phyloP scores from a whole-genome alignment of 92 coral and sea anemone genomes.

The Parazoanthus atlanticus region DNA sequence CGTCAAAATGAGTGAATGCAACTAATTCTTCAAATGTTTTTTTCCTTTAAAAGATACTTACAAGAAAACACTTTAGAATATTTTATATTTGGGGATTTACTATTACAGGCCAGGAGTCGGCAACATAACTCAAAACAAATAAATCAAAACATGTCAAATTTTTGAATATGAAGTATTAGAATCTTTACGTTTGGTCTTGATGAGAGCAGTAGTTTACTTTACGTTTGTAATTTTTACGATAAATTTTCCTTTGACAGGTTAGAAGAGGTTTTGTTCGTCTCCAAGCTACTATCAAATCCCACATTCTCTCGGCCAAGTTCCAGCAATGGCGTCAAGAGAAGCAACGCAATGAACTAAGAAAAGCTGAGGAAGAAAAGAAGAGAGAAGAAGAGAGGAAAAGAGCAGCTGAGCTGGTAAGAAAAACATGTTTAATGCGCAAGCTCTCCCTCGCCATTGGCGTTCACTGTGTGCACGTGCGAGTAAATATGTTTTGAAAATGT shows the following conservation, averaged over 20 bases:
- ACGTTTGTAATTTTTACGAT: too few relatives aligned
- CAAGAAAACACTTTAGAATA: too few relatives aligned
- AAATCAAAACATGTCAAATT: too few relatives aligned
- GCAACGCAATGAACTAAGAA: slow-evolving; percentile 24
- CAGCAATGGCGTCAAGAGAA: slow-evolving; percentile 59
- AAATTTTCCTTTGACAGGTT: slow-evolving; percentile 26
- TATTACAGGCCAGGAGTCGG: too few relatives aligned
- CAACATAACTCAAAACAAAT: too few relatives aligned
- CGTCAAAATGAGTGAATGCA: background rate
- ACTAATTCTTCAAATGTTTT: background rate
- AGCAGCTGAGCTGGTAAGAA: slow-evolving; percentile 38
- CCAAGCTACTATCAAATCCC: slow-evolving; percentile 73
- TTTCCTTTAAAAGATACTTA: too few relatives aligned
- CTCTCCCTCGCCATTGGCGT: background rate
- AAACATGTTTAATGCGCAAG: background rate
- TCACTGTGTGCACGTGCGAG: background rate
- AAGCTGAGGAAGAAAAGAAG: slow-evolving; percentile 39
- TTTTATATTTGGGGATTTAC: too few relatives aligned
- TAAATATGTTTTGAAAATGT: background rate
- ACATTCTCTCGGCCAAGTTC: slow-evolving; percentile 47
- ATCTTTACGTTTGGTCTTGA: too few relatives aligned
- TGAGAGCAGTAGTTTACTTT: too few relatives aligned
- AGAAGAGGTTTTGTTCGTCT: slow-evolving; percentile 63
- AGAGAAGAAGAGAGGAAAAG: slow-evolving; percentile 62
- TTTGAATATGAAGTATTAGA: too few relatives aligned